Conservation (phyloP, 2,888 invertebrate genomes). For the Dasypogon diadema region DNA sequence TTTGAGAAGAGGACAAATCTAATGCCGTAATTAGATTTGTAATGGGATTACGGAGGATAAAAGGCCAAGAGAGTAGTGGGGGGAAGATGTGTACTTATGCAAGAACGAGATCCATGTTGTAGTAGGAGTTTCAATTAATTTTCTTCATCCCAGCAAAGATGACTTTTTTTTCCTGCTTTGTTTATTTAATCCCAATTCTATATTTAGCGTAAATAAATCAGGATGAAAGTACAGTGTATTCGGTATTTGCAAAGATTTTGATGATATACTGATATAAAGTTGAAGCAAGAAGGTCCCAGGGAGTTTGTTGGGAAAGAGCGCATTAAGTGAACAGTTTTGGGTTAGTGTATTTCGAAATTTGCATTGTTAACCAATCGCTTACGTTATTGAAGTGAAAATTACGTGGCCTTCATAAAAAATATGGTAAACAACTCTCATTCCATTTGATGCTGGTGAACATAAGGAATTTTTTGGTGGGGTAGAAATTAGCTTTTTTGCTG, state of each 20-base stretch:
- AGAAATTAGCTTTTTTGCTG: too few species aligned
- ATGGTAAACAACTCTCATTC: too few species aligned
- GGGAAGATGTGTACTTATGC: constrained; percentile 9
- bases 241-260: not conserved
- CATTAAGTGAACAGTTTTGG: too few species aligned
- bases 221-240: not conserved
- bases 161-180: constrained; percentile 13
- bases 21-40: constrained; percentile 48
- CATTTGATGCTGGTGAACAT: too few species aligned
- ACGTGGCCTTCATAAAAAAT: too few species aligned
- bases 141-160: constrained; percentile 27
- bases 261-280: not conserved
- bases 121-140: constrained; percentile 39
- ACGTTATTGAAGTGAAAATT: too few species aligned
- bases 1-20: constrained; percentile 46
- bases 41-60: constrained; percentile 40
- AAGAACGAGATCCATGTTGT: not conserved
- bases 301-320: too few species aligned
- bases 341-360: too few species aligned
- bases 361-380: too few species aligned
- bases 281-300: too few species aligned
- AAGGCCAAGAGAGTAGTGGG: constrained; percentile 8
- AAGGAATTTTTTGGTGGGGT: too few species aligned
- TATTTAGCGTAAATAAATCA: constrained; percentile 37
- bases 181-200: constrained; percentile 20